Base-by-base conservation (phyloP, 2,888 invertebrate genomes). In the Apamea monoglypha region DNA sequence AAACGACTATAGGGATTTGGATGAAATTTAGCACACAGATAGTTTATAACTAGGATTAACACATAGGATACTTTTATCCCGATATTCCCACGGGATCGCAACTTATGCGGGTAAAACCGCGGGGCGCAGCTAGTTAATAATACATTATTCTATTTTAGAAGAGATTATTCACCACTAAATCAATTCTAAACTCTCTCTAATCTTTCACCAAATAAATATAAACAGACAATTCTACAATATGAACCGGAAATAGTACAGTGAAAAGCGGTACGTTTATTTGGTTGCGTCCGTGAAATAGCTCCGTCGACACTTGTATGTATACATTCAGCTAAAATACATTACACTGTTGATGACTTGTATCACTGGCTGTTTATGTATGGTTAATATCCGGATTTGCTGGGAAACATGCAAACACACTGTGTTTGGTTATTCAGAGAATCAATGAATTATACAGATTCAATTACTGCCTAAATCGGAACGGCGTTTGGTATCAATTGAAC, bases 311-410 rank as follows among this genome's bases (percentile, higher is more conserved):
- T 76, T 69, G 56, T 72, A 40, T 72, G 76, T 85, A 86, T 87
- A 85, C 82, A 86, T 56, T 73, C 53, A 44, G 36, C 69, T 59
- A 14, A 80, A 87, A 85, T 70, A 74, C 76, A 70, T 80, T 80
- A 59, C 80, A 73, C 18, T 77, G 85, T 67, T 80, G 87, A 84
- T 83, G 70, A 74, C 69, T 85, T 77, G 74, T 87, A 84, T 85
- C 74, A 87, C 80, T 87, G 74, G 14, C 47, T 79, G 74, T 83
- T 84, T 84, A 79, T 66, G 69, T 84, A 80, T 85, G 85, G 76
- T 70, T 86, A 74, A 61, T 76, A 69, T 79, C 72, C 74, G 72
- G 73, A 56, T 64, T 69, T 29, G 64, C 66, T 59, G 47, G 70
- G 29, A 32, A 68, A 76, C 66, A 76, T 40, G 74, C 40, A 71